Conservation (phyloP, 2,797 vertebrate species). For the Poeciliopsis paucimaculata region DNA sequence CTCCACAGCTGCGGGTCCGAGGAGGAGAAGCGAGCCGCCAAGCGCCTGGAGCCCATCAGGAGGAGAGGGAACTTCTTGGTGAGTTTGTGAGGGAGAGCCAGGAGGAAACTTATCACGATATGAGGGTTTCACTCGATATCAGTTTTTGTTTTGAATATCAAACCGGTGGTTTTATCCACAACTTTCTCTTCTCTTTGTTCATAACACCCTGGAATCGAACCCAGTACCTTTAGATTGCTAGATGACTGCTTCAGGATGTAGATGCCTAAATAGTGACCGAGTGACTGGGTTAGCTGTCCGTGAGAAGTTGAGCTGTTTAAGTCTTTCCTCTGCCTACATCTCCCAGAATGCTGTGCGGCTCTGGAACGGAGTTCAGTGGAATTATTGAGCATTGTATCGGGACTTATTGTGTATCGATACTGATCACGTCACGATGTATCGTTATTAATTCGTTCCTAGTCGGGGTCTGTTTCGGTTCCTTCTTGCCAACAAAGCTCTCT, state of each 20-base stretch:
- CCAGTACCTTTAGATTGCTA: background rate
- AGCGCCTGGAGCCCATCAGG: slow-evolving; percentile 85
- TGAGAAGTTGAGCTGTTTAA: no score
- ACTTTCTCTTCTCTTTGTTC: no score
- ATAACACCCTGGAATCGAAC: background rate
- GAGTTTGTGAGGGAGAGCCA: slow-evolving; percentile 12
- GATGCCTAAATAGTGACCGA: no score
- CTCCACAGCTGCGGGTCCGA: slow-evolving; percentile 89
- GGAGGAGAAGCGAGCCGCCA: slow-evolving; percentile 84
- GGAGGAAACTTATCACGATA: background rate
- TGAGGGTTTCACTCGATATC: background rate
- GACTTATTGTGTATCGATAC: background rate
- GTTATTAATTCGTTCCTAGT: background rate
- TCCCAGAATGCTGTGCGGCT: background rate
- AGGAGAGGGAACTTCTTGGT: slow-evolving; percentile 86
- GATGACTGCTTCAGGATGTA: background rate
- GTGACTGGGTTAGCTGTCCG: no score
- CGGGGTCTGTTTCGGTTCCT: background rate
- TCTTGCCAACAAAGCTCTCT: background rate
- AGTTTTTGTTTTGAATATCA: no score
- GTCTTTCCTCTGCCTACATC: background rate
- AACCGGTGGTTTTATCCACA: no score
- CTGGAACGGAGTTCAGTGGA: background rate
- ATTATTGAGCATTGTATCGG: background rate
- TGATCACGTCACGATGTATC: background rate